phyloP scores from a whole-genome alignment of 2,888 invertebrate species.

The Amphipyra berbera region DNA sequence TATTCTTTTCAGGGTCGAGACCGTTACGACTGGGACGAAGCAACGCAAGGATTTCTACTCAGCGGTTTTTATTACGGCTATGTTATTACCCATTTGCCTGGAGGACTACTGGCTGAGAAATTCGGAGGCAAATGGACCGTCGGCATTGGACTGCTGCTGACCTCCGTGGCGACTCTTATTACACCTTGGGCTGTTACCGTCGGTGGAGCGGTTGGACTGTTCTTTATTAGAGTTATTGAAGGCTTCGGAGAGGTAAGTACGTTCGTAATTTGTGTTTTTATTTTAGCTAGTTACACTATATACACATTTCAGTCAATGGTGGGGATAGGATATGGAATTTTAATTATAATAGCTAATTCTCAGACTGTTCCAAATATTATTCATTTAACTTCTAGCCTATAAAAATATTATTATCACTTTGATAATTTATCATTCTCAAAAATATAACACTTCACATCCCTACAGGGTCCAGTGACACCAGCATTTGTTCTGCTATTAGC shows the following conservation, averaged over 20 bases:
- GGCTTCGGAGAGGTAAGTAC: slow-evolving; percentile 91
- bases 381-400: too few species aligned
- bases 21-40: slow-evolving; percentile 92
- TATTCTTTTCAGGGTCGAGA: slow-evolving; percentile 69
- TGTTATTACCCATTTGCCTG: slow-evolving; percentile 94
- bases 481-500: slow-evolving; percentile 91
- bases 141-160: slow-evolving; percentile 93
- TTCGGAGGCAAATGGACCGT: slow-evolving; percentile 96
- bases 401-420: too few species aligned
- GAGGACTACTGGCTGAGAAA: slow-evolving; percentile 94
- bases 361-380: too few species aligned
- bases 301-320: too few species aligned
- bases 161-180: slow-evolving; percentile 93
- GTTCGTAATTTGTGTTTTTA: too few species aligned
- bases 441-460: neutral
- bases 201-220: slow-evolving; percentile 88
- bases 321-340: too few species aligned
- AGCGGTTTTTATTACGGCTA: slow-evolving; percentile 96
- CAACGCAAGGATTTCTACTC: slow-evolving; percentile 93
- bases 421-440: neutral
- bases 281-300: too few species aligned
- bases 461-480: slow-evolving; percentile 90
- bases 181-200: slow-evolving; percentile 92
- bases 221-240: slow-evolving; percentile 87
- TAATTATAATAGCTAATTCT: too few species aligned